Conservation (phyloP, 2,888 invertebrate genomes). For the Dione vanillae region DNA sequence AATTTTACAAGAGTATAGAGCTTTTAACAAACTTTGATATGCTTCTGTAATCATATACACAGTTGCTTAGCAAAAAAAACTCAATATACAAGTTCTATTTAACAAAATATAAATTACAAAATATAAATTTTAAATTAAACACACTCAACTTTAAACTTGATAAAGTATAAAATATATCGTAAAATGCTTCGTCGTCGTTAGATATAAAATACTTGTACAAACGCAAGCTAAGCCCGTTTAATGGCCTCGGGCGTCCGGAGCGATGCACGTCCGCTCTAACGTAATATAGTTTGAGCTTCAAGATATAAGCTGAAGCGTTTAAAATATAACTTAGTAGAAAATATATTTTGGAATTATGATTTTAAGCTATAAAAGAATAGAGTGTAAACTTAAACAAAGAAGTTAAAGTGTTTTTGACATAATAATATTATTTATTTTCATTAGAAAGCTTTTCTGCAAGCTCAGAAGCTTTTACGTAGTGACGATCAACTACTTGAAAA, state of each 20-base stretch:
- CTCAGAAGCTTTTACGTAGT: no score
- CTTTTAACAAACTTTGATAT: no score
- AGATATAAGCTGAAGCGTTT: conserved; percentile 31
- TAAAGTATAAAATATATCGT: conserved; percentile 17
- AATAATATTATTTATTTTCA: no score
- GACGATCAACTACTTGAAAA: no score
- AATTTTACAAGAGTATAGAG: no score
- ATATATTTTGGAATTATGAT: neutral
- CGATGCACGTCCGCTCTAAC: conserved; percentile 54
- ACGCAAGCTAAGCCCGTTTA: conserved; percentile 44
- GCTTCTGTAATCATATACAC: no score
- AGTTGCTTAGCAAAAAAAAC: neutral
- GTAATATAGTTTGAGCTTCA: conserved; percentile 49
- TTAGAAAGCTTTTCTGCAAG: no score
- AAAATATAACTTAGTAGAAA: neutral
- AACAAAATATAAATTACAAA: neutral
- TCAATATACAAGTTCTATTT: no score
- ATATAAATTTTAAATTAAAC: neutral
- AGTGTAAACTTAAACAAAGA: no score
- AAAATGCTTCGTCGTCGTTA: conserved; percentile 28
- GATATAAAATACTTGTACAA: conserved; percentile 31
- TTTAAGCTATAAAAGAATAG: no score
- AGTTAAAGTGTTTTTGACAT: no score
- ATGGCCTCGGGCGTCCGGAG: conserved; percentile 54
- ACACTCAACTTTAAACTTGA: neutral